Percentiles rank a stretch among this genome's conserved stretches.
Evolutionary conservation across 2,888 invertebrate species (phyloP).

Genomic region (Cheilosia impressa): DNA sequence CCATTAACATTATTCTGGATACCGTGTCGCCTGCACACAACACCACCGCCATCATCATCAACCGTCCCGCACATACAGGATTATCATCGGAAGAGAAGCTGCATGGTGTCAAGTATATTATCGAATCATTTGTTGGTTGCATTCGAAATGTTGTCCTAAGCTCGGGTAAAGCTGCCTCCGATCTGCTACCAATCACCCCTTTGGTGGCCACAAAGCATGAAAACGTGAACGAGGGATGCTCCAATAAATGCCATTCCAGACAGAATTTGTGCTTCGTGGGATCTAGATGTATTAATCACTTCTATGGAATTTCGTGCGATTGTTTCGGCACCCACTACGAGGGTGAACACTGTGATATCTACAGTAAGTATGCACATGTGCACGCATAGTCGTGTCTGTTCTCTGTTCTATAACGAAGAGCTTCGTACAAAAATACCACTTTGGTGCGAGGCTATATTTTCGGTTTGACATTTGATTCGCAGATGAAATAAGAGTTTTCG

Average conservation of each 20-base stretch:
- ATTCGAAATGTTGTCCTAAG: slow-evolving; percentile 94
- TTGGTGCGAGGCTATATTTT: slow-evolving; percentile 27
- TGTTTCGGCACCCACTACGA: slow-evolving; percentile 97
- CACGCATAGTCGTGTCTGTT: neutral
- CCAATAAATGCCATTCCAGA: slow-evolving; percentile 91
- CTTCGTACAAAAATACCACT: slow-evolving; percentile 9
- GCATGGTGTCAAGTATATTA: slow-evolving; percentile 95
- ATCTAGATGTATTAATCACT: slow-evolving; percentile 95
- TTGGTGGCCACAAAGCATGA: slow-evolving; percentile 94
- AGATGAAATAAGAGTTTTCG: neutral
- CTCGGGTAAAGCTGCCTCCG: slow-evolving; percentile 93
- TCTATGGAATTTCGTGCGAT: slow-evolving; percentile 94
- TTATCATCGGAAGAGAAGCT: slow-evolving; percentile 94
- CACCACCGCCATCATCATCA: slow-evolving; percentile 14
- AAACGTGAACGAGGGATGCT: slow-evolving; percentile 95
- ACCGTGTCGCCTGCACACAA: neutral
- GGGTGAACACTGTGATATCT: slow-evolving; percentile 95
- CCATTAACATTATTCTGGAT: slow-evolving; percentile 28
- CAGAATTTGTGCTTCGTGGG: slow-evolving; percentile 94
- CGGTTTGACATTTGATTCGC: slow-evolving; percentile 54
- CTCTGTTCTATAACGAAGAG: slow-evolving; percentile 2
- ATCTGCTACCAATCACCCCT: slow-evolving; percentile 91
- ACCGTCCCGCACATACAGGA: slow-evolving; percentile 82
- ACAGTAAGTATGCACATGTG: slow-evolving; percentile 87
- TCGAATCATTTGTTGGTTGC: slow-evolving; percentile 96